Evolutionary conservation across 2,113 vertebrate genomes (phyloP).

Genomic region (Xyliphius kryptos): DNA sequence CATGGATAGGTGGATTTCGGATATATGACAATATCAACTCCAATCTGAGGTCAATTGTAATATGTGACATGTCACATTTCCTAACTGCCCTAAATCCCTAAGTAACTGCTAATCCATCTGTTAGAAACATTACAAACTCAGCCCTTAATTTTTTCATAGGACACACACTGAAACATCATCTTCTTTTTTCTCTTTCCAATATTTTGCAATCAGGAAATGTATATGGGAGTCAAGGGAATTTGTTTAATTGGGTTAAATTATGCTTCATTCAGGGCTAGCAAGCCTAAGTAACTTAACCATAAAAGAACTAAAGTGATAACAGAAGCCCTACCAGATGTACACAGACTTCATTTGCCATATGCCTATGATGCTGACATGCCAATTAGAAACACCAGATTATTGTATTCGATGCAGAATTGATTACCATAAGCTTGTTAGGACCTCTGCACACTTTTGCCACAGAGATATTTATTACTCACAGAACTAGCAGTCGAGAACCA

Average conservation of each 20-base stretch:
- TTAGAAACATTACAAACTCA: too few relatives aligned
- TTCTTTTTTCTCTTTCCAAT: constrained; percentile 40
- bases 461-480: constrained; percentile 54
- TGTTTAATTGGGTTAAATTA: constrained; percentile 70
- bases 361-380: constrained; percentile 20
- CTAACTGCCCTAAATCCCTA: too few relatives aligned
- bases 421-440: constrained; percentile 49
- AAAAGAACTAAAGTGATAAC: constrained; percentile 27
- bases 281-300: constrained; percentile 41
- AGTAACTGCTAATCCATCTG: too few relatives aligned
- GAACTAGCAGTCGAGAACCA: constrained; percentile 44
- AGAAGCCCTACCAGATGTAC: constrained; percentile 40
- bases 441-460: constrained; percentile 48
- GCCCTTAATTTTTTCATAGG: too few relatives aligned
- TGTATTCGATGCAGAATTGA: constrained; percentile 58
- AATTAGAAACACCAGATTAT: constrained; percentile 44
- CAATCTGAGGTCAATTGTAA: too few relatives aligned
- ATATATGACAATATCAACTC: too few relatives aligned
- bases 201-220: constrained; percentile 59
- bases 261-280: constrained; percentile 52
- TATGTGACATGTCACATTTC: too few relatives aligned
- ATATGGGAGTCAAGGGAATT: constrained; percentile 58
- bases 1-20: too few relatives aligned
- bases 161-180: constrained; percentile 55
- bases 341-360: neutral